phyloP scores from a whole-genome alignment of 2,113 vertebrate species.

The Ondatra zibethicus region DNA sequence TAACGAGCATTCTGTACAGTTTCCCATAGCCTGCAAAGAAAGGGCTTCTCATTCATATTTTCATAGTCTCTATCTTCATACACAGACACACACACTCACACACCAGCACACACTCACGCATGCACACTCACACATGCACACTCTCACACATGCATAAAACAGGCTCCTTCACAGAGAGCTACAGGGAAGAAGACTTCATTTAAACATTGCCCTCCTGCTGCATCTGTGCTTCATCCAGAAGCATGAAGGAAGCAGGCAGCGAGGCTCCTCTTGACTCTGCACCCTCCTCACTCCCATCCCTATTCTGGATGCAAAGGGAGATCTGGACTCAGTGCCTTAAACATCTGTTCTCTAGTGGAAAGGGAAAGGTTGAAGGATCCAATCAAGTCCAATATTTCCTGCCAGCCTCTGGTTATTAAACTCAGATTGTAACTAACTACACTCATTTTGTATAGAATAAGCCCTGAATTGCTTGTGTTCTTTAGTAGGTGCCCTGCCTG shows the following conservation, averaged over 20 bases:
- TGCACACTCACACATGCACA: background rate
- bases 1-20: background rate
- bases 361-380: background rate
- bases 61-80: background rate
- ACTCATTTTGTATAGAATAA: constrained; percentile 20
- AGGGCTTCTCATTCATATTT: background rate
- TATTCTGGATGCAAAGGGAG: background rate
- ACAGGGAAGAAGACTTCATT: constrained; percentile 29
- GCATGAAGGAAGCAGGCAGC: background rate
- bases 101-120: background rate
- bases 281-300: background rate
- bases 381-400: background rate
- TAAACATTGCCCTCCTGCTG: constrained; percentile 57
- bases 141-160: background rate
- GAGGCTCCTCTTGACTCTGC: background rate
- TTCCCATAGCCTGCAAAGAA: background rate
- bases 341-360: background rate
- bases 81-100: background rate
- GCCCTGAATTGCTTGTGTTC: background rate
- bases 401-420: background rate
- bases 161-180: constrained; percentile 26
- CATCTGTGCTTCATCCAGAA: constrained; percentile 44
- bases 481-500: background rate
- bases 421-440: background rate
- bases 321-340: background rate